These are phyloP conservation scores for Drosophila pseudoobscura DNA, from an alignment of 1,140 invertebrate species.

Conservation along the genomic window DNA sequence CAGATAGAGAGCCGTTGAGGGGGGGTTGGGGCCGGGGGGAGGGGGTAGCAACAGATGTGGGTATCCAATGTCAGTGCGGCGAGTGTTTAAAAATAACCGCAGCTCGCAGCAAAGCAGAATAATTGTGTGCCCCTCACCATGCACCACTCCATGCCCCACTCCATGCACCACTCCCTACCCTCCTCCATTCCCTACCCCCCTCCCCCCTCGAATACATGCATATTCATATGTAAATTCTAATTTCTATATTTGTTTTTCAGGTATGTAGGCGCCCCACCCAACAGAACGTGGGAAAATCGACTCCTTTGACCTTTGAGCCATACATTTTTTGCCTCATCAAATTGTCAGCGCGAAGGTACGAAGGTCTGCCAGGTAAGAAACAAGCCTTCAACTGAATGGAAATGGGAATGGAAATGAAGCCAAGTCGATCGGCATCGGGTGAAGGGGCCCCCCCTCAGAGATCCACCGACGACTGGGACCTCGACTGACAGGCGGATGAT, in stretches of 20 bases:
- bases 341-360: too few species aligned
- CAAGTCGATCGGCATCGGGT: too few species aligned
- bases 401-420: too few species aligned
- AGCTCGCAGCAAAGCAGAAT: constrained; percentile 11
- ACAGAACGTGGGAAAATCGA: background rate
- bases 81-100: constrained; percentile 13
- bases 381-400: too few species aligned
- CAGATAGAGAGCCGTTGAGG: background rate
- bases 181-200: too few species aligned
- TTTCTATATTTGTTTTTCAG: constrained; percentile 41
- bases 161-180: too few species aligned
- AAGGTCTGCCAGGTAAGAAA: too few species aligned
- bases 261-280: constrained; percentile 20
- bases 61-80: constrained; percentile 22
- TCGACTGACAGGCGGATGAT: too few species aligned
- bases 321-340: background rate
- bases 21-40: too few species aligned
- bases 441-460: too few species aligned
- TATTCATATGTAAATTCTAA: constrained; percentile 36
- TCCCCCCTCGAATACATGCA: constrained; percentile 31
- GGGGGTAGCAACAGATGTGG: background rate
- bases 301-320: constrained; percentile 2
- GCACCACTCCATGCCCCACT: too few species aligned
- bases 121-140: constrained; percentile 16
- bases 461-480: too few species aligned